A percentile compares a stretch with the other conserved stretches of the same genome.
Evolutionary conservation across 2,113 vertebrate species (phyloP).

Genomic region (Phaethornis superciliosus): DNA sequence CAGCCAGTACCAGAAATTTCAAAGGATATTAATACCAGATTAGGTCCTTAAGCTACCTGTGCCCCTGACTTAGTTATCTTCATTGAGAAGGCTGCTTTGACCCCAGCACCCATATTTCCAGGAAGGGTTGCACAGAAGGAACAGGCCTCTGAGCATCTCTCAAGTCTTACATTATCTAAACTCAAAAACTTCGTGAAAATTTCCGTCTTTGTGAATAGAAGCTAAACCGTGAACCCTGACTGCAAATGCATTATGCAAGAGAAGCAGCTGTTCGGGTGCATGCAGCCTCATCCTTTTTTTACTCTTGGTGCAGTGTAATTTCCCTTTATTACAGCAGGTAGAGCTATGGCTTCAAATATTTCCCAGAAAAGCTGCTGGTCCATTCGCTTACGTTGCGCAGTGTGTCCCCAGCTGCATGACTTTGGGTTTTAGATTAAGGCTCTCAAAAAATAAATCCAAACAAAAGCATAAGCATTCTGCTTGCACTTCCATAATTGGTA

Average conservation of each 20-base stretch:
- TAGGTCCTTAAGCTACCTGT: background rate
- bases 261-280: background rate
- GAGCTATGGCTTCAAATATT: constrained; percentile 30
- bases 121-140: background rate
- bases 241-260: background rate
- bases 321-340: constrained; percentile 27
- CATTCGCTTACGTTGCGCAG: background rate
- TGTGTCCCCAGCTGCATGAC: background rate
- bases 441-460: background rate
- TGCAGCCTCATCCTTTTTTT: background rate
- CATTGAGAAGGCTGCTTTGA: background rate
- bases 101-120: background rate
- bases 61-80: background rate
- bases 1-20: background rate
- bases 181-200: accelerated
- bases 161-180: accelerated
- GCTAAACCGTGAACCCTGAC: background rate
- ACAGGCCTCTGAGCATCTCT: background rate
- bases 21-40: background rate
- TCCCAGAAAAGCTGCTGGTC: background rate
- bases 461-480: background rate
- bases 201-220: background rate
- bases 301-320: background rate
- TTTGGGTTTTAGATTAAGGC: background rate
- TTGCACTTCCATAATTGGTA: background rate